Base-by-base conservation (phyloP, 2,888 invertebrate genomes). In the Drosophila algonquin region DNA sequence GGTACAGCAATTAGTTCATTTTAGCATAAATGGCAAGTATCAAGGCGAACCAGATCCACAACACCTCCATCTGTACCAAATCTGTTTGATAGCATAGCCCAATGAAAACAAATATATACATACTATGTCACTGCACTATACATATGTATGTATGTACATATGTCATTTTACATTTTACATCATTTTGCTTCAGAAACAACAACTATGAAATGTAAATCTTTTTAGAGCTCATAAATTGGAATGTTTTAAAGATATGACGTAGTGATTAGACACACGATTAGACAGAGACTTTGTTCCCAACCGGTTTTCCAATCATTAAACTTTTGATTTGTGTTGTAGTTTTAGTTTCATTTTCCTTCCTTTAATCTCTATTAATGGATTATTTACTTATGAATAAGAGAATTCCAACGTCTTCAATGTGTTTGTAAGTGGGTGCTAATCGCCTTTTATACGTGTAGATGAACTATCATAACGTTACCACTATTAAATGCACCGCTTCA, bases 261-360 rank as follows among this genome's bases (percentile, higher is more conserved):
- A 27, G 12, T 48, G 16, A 14, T 53, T 32, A 16, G 24, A 32
- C 18, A 53, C 14, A 8, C 40, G n/a, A 40, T 40, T 40, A 40
- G 40, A 18, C 30, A 7, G 16, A 48, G 2, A 63, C 63, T 63
- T 63, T 30, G 63, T 44, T 21, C 16, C 10, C 14, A 63, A 63
- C 63, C 21, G 32, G 63, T 63, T 63, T 18, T 18, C 4, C 2
- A 6, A 24, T 63, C 40, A 27, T 44, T 62, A 12, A 44, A 10
- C 2, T 16, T 47, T 46, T 46, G 16, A 24, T 35, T 14, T 35
- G 61, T 24, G 21, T 46, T n/a, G 14, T 21, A 21, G 35, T 59
- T 60, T 24, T 59, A 5, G 18, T 21, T 24, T 16, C 10, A 61
- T n/a, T 57, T 35, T 44, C 21, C 50, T 63, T 63, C 63, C 62